Base-by-base conservation (phyloP, 2,113 vertebrate genomes). In the Enhydra lutris region DNA sequence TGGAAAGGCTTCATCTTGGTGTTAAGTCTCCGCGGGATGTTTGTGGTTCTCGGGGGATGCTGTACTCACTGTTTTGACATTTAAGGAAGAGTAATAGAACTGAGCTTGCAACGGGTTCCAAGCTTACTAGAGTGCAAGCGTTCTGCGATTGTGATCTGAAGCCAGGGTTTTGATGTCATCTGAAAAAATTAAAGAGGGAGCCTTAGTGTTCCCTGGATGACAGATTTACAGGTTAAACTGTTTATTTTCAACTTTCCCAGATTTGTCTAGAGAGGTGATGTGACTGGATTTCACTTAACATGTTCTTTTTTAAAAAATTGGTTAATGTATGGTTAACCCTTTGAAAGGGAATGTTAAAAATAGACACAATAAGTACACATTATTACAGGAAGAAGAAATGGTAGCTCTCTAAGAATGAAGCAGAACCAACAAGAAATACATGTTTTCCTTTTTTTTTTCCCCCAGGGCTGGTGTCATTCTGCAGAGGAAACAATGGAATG, bases 301-400 rank as follows among this genome's bases (percentile, higher is more conserved):
- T 67, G n/a, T 45, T 55, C 61, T 14, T 61, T 89, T 73, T 95
- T 45, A 9, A 59, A 59, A 59, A 36, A 36, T 84, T 47, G 23
- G 31, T 91, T 81, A 76, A 86, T 45, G 57, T 86, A 36, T 89
- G 69, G 31, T 71, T 82, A 80, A 89, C 21, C 21, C 17, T 86
- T 89, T 59, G 45, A 85, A 96, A 91, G 36, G 82, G 42, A 18
- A 31, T 94, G 18, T 90, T 94, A 80, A 94, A 94, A 82, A 45
- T 42, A 91, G 47, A 97, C 71, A 45, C 8, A 52, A 17, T 17
- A 52, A 52, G 73, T 73, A 59, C 6, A 13, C 26, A 80, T 91
- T 61, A 79, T 88, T 50, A 93, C 9, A 61, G 45, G 29, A 76
- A 96, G 63, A 74, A 6, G 8, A 84, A 89, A 24, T 31, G 31